A percentile compares a stretch with the other conserved stretches of the same genome.
These are phyloP conservation scores for Eulemur rubriventer DNA, from an alignment of 2,797 vertebrate species.

Conservation along the genomic window DNA sequence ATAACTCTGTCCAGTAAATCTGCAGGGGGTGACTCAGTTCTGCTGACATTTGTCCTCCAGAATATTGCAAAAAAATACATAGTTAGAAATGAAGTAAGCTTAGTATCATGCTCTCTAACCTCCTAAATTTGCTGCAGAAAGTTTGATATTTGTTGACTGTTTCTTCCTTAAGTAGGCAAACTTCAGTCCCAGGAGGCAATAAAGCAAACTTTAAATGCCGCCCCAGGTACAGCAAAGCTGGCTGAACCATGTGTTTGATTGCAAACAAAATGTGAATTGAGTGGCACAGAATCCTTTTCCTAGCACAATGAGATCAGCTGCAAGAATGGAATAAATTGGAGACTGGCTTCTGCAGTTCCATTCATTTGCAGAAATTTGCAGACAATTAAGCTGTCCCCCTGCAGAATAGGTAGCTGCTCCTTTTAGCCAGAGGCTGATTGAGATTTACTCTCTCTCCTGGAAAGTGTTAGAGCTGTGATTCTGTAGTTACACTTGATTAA, in stretches of 20 bases:
- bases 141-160: background rate
- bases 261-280: background rate
- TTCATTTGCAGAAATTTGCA: background rate
- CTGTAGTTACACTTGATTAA: background rate
- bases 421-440: background rate
- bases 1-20: background rate
- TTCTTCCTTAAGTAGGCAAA: conserved; percentile 17
- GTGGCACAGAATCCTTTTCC: background rate
- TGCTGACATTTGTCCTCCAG: background rate
- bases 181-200: conserved; percentile 17
- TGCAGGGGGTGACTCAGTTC: background rate
- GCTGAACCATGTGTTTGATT: background rate
- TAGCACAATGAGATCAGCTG: background rate
- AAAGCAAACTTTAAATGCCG: background rate
- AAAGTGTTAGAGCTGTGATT: background rate
- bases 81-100: background rate
- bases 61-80: background rate
- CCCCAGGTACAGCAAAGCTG: background rate
- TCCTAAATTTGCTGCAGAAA: background rate
- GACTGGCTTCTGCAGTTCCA: background rate
- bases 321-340: background rate
- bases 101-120: background rate
- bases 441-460: background rate
- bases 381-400: background rate
- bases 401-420: background rate